Evolutionary conservation across 2,113 vertebrate genomes (phyloP).

Genomic region (Trochalopteron elliotii): DNA sequence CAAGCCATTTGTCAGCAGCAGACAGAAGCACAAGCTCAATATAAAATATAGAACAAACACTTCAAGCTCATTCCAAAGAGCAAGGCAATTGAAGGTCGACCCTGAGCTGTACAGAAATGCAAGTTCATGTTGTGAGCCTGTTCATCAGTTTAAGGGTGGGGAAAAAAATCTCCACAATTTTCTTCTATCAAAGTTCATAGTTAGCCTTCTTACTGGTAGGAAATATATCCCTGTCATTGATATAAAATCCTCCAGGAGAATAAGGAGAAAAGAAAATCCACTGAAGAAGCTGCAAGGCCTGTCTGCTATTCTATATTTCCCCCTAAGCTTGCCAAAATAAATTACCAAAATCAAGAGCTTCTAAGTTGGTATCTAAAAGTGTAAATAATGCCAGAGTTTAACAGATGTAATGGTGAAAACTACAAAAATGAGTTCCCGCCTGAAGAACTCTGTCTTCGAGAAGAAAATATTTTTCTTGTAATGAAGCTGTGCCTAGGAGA

Average conservation of each 20-base stretch:
- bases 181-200: background rate
- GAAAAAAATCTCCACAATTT: background rate
- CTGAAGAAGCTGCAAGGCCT: background rate
- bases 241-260: background rate
- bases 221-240: background rate
- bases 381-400: background rate
- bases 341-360: background rate
- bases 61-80: slow-evolving; percentile 56
- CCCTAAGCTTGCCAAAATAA: background rate
- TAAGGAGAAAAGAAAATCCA: background rate
- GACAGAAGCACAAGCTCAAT: slow-evolving; percentile 44
- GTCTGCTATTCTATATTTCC: background rate
- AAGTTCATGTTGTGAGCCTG: background rate
- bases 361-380: background rate
- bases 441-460: background rate
- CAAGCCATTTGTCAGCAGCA: slow-evolving; percentile 70
- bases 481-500: background rate
- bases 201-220: background rate
- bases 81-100: slow-evolving; percentile 37
- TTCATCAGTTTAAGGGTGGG: background rate
- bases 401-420: background rate
- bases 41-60: slow-evolving; percentile 69
- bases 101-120: background rate
- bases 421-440: background rate
- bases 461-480: background rate